phyloP scores from a whole-genome alignment of 2,888 invertebrate species.

The Chelonus formosanus region DNA sequence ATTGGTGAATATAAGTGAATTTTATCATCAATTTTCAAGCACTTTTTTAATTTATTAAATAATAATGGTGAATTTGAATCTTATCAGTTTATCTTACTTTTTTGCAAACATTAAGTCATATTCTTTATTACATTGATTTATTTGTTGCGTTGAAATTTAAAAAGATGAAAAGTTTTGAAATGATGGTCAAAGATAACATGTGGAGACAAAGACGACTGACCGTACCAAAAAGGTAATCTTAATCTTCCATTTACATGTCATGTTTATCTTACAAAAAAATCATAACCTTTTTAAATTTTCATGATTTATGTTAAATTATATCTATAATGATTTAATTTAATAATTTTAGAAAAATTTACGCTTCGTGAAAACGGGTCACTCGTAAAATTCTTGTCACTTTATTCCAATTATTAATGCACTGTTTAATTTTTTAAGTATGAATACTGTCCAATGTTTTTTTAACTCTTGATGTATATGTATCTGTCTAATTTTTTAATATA shows the following conservation, averaged over 20 bases:
- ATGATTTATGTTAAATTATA: too few species aligned
- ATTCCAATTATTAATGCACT: conserved; percentile 47
- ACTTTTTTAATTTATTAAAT: too few species aligned
- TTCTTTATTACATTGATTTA: too few species aligned
- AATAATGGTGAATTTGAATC: too few species aligned
- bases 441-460: background rate
- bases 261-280: background rate
- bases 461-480: too few species aligned
- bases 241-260: background rate
- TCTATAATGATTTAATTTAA: background rate
- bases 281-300: background rate
- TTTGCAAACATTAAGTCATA: too few species aligned
- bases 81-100: too few species aligned
- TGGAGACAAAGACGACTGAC: conserved; percentile 60
- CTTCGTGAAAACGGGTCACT: conserved; percentile 47
- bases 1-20: too few species aligned
- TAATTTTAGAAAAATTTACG: conserved; percentile 11
- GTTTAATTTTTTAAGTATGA: conserved; percentile 41
- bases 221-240: conserved; percentile 61
- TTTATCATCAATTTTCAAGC: too few species aligned
- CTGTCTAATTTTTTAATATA: conserved; percentile 1
- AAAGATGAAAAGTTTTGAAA: conserved; percentile 25
- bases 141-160: background rate
- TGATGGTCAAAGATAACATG: conserved; percentile 55
- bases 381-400: conserved; percentile 47